Percentiles rank a stretch among this genome's conserved stretches.
Evolutionary conservation across 2,113 vertebrate species (phyloP).

Genomic region (Isurus oxyrinchus): DNA sequence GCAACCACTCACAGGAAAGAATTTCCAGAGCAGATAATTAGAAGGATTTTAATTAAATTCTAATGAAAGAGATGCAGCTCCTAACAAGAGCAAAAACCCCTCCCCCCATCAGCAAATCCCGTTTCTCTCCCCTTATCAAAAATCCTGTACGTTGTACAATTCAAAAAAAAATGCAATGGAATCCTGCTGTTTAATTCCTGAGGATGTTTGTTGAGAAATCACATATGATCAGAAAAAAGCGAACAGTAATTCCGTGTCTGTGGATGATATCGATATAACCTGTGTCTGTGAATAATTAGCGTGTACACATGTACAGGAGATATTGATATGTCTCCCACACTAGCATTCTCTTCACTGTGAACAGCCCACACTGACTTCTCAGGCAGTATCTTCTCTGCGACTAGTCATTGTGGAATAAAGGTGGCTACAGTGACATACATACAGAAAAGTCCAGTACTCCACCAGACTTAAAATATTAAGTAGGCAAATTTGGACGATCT

Average conservation of each 20-base stretch:
- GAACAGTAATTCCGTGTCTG: neutral
- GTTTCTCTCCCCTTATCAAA: neutral
- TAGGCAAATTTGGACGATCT: neutral
- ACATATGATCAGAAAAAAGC: neutral
- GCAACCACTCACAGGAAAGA: neutral
- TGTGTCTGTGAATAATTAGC: neutral
- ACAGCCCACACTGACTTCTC: neutral
- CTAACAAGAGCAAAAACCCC: neutral
- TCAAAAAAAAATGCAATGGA: neutral
- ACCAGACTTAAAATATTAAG: neutral
- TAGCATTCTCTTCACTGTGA: neutral
- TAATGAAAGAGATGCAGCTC: neutral
- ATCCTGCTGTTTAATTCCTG: neutral
- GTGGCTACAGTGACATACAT: neutral
- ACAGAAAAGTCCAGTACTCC: neutral
- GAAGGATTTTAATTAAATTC: conserved; percentile 24
- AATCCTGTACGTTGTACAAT: neutral
- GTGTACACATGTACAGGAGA: neutral
- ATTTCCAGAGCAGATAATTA: conserved; percentile 16
- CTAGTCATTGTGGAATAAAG: neutral
- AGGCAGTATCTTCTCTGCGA: neutral
- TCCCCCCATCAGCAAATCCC: neutral
- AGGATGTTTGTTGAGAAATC: neutral
- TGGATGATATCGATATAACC: neutral
- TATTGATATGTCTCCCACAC: neutral